Evolutionary conservation across 2,797 vertebrate genomes (phyloP).

Genomic region (Podarcis lilfordi): DNA sequence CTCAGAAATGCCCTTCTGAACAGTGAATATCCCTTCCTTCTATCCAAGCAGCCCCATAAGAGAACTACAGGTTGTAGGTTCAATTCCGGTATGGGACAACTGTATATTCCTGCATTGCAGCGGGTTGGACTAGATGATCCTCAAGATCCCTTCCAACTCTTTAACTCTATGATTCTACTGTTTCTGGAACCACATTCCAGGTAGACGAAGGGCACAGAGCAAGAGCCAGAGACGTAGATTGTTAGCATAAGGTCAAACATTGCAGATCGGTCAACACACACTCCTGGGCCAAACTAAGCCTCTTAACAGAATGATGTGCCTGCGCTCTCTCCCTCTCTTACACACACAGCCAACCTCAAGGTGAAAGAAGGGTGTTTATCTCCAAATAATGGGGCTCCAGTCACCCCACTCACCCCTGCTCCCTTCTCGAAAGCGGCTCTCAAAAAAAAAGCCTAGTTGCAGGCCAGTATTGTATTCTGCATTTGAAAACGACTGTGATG

Average conservation of each 20-base stretch:
- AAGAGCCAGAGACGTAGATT: neutral
- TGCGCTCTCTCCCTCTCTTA: too few relatives aligned
- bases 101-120: too few relatives aligned
- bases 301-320: neutral
- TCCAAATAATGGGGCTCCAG: neutral
- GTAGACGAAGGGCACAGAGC: neutral
- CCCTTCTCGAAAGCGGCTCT: neutral
- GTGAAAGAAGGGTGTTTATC: too few relatives aligned
- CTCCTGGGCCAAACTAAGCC: neutral
- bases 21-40: neutral
- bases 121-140: too few relatives aligned
- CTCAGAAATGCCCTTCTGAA: neutral
- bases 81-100: too few relatives aligned
- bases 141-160: too few relatives aligned
- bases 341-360: neutral
- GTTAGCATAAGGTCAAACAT: neutral
- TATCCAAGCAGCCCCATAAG: neutral
- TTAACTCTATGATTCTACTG: too few relatives aligned
- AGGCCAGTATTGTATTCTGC: neutral
- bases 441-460: neutral
- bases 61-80: neutral
- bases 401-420: neutral
- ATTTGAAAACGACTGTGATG: neutral
- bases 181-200: neutral
- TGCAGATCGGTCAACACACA: neutral